phyloP scores from a whole-genome alignment of 2,797 vertebrate genomes.

The Helostoma temminkii region DNA sequence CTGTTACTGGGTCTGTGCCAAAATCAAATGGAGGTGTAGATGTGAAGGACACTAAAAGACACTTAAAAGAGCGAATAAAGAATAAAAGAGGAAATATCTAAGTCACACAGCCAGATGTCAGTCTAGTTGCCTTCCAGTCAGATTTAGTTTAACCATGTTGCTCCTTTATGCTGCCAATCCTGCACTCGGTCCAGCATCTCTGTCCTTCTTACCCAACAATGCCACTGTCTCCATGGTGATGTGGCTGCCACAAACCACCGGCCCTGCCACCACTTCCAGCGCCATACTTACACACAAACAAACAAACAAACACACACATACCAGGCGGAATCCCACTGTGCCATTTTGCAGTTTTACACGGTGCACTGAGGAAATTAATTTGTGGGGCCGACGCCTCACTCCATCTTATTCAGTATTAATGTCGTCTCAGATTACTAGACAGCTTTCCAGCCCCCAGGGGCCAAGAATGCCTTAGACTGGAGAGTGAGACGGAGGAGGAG shows the following conservation, averaged over 20 bases:
- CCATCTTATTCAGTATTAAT: conserved; percentile 76
- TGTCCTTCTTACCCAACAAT: conserved; percentile 41
- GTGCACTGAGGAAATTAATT: conserved; percentile 73
- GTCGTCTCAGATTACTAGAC: conserved; percentile 75
- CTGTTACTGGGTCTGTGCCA: conserved; percentile 1
- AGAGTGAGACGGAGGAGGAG: conserved; percentile 39
- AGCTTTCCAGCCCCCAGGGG: conserved; percentile 51
- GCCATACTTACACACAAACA: conserved; percentile 38
- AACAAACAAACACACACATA: conserved; percentile 12
- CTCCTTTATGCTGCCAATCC: conserved; percentile 40
- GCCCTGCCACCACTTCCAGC: conserved; percentile 31
- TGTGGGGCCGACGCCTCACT: conserved; percentile 50
- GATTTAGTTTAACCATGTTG: conserved; percentile 35
- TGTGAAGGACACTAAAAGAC: conserved; percentile 1
- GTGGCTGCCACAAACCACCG: conserved; percentile 52
- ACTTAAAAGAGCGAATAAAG: not conserved
- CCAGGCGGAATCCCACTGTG: conserved; percentile 48
- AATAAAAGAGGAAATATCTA: not conserved
- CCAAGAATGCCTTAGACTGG: conserved; percentile 36
- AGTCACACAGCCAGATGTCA: conserved; percentile 13
- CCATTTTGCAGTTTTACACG: conserved; percentile 24
- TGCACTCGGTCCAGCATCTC: conserved; percentile 36
- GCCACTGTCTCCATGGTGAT: conserved; percentile 83
- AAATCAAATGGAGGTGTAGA: conserved; percentile 3
- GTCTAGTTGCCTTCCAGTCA: conserved; percentile 9